Base-by-base conservation (phyloP, 2,113 vertebrate species). In the Tetrax tetrax region DNA sequence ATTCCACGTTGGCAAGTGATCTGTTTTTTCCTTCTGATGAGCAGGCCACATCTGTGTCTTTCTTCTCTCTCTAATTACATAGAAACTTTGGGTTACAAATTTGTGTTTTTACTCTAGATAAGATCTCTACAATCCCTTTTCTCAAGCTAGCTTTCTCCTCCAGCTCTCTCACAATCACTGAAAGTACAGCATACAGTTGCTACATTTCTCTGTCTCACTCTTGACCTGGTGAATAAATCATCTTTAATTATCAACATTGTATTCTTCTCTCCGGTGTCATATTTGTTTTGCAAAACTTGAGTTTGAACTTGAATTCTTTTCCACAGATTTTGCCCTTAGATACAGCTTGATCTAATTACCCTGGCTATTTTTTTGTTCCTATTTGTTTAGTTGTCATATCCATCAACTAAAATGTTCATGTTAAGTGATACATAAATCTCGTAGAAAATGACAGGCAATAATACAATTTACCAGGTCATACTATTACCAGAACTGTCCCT, bases 221-320 rank as follows among this genome's bases (percentile, higher is more conserved):
- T 81, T 96, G 77, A 45, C 23, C 33, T 81, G 24, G 48, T 83
- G 77, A 94, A 93, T 96, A 95, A 92, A 95, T 95, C n/a, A 74
- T 86, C 63, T 79, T 88, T 92, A 91, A 84, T 79, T 93, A 82
- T 93, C 11, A 3, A 74, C 69, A 38, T 8, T 65, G 31, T 60
- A 61, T 90, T 91, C 1, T 68, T 89, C 28, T 88, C 35, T 84
- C 33, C 59, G 80, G 72, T 84, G 69, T 86, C 59, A 51, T 53
- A 80, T 24, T 90, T 96, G 35, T 74, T 96, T 94, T 81, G 18
- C 41, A 93, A 88, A 94, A 77, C 38, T 71, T 63, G 15, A 91
- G 12, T 93, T 94, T 95, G 83, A 89, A 89, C 78, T 93, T 91
- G 27, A 76, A 78, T 54, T 14, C 29, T 72, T 94, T 88, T 81